Conservation (phyloP, 2,888 invertebrate genomes). For the Masnerella sp. region DNA sequence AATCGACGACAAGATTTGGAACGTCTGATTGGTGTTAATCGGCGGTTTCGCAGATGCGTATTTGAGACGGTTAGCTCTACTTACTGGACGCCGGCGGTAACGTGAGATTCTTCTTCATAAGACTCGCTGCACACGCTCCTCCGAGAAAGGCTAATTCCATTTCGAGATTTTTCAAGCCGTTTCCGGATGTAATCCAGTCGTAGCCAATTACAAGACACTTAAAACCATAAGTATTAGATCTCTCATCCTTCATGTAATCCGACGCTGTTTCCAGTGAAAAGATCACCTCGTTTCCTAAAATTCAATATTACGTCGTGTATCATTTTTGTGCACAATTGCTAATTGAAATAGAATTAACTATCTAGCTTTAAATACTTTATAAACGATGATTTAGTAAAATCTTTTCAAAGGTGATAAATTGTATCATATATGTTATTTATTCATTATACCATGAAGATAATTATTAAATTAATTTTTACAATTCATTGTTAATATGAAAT, state of each 20-base stretch:
- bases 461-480: too few species aligned
- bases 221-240: slow-evolving; percentile 88
- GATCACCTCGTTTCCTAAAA: slow-evolving; percentile 91
- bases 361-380: too few species aligned
- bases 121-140: slow-evolving; percentile 93
- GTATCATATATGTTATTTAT: too few species aligned
- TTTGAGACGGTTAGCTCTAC: slow-evolving; percentile 59
- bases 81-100: slow-evolving; percentile 82
- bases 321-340: too few species aligned
- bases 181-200: slow-evolving; percentile 84
- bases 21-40: slow-evolving; percentile 27
- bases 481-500: too few species aligned
- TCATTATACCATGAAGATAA: too few species aligned
- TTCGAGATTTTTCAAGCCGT: slow-evolving; percentile 85
- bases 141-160: slow-evolving; percentile 94
- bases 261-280: slow-evolving; percentile 98
- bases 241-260: slow-evolving; percentile 94
- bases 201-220: slow-evolving; percentile 89
- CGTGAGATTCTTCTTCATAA: slow-evolving; percentile 89
- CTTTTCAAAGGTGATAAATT: too few species aligned
- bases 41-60: neutral
- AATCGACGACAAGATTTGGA: neutral
- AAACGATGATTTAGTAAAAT: too few species aligned
- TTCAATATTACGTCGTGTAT: slow-evolving; percentile 63
- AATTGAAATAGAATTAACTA: too few species aligned